Base-by-base conservation (phyloP, 2,113 vertebrate species). In the Poeciliopsis turrubarensis region DNA sequence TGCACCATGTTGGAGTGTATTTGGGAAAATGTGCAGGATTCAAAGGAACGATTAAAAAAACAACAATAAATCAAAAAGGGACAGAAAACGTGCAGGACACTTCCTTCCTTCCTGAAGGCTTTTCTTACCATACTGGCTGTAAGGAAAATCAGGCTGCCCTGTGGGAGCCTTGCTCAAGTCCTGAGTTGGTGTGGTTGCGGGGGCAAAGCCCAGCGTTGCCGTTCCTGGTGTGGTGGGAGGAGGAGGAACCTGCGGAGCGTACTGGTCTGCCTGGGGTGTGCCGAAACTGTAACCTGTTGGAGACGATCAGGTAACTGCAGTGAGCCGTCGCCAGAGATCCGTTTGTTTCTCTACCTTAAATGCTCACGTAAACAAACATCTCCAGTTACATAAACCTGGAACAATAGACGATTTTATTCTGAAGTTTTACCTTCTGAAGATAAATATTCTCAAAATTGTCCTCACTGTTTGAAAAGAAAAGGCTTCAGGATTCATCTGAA, bases 121-220 rank as follows among this genome's bases (percentile, higher is more conserved):
- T 72, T 84, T 95, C 97, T 97, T 95, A 99, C 98, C 98, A 93
- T 98, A 99, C 91, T 99, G 98, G 90, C 96, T 97, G 66, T 98
- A 99, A 75, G 98, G 92, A 91, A 98, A 99, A 86, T 99, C 98
- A 29, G 97, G 97, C 90, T 98, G 98, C 86, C 96, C 97, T 44
- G 96, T 93, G 3, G 96, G 96, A 88, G 97, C 96, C 94, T 99
- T 99, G 96, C 96, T 97, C 95, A 98, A 95, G 92, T 99, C 98
- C 86, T 99, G 98, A 96, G 97, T 96, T 72, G 98, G 96, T 90
- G 98, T 96, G 84, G 96, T 97, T 78, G 98, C 96, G 4, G 97
- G 96, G n/a, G 97, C 97, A 89, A 97, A 99, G 83, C 96, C 96
- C 77, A 99, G 92, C 66, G 96, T 95, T 51, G 96, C 92, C 71